Evolutionary conservation across 2,888 invertebrate species (phyloP), one percentile per base, ranked within the genome.

Genomic region (Mythimna albipuncta): DNA sequence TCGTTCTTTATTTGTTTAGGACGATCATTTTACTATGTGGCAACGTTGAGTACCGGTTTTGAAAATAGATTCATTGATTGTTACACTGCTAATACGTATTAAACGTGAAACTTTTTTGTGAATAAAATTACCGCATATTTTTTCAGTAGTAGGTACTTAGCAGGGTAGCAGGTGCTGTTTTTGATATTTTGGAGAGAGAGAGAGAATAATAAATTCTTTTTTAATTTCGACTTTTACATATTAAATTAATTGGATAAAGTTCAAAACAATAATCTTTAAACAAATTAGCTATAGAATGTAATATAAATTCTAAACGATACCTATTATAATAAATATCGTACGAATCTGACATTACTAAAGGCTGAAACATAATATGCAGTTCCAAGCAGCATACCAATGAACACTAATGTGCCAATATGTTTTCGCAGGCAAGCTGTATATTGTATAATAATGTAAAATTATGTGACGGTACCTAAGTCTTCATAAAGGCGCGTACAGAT

Each of bases 1-100:
- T 77, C 77, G 38, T 73, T 67, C 73, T 59, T 69, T 92, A 89
- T 91, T 92, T 92, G 87, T 87, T 90, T 90, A 91, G 91, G 90
- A 86, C 88, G 84, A 90, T 87, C 85, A 83, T 87, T 88, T 84
- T 82, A 87, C 76, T 79, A 80, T 77, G 82, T 85, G 81, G 80
- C 69, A 85, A 87, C 85, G 87, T 59, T 82, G 82, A 80, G 79
- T 83, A 85, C n/a, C 78, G 75, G 84, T 79, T 77, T 73, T 78
- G 55, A 62, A 38, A 82, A 82, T 78, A 71, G 69, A 80, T 77
- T 82, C 64, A 78, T 78, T 77, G 68, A 63, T 71, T 75, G 59
- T 76, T 77, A 67, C 75, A 72, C 65, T 79, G 73, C 67, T 81
- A 77, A 84, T 76, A 64, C 69, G 75, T 75, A 67, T 76, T 71